Conservation (phyloP, 92 coral and sea anemone species). For the Parazoanthus atlanticus region DNA sequence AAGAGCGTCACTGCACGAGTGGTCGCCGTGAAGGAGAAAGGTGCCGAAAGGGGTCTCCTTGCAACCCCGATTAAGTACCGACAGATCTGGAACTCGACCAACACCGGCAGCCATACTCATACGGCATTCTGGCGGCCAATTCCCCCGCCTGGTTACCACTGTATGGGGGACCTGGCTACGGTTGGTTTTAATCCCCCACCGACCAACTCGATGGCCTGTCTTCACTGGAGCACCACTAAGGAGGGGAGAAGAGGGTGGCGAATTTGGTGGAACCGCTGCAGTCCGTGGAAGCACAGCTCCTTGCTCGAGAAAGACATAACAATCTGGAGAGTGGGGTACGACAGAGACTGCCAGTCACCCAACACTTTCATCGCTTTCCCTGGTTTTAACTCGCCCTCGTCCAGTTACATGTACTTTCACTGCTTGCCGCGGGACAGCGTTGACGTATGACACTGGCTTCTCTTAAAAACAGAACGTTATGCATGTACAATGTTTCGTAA, state of each 20-base stretch:
- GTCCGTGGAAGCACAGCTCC: constrained; percentile 44
- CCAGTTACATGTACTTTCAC: constrained; percentile 68
- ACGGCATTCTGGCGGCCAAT: constrained; percentile 76
- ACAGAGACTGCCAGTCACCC: constrained; percentile 68
- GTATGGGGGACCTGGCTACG: constrained; percentile 79
- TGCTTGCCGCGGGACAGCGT: constrained; percentile 59
- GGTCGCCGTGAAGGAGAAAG: constrained; percentile 66
- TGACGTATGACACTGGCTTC: constrained; percentile 1
- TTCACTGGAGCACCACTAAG: constrained; percentile 78
- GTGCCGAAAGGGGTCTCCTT: constrained; percentile 58
- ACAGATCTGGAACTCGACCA: constrained; percentile 62
- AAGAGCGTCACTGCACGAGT: constrained; percentile 45
- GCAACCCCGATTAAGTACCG: constrained; percentile 64
- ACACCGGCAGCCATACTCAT: constrained; percentile 19
- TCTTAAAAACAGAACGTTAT: background rate
- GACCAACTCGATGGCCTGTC: constrained; percentile 67
- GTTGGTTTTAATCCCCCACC: constrained; percentile 47
- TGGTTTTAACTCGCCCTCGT: constrained; percentile 69
- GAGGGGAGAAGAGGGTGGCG: constrained; percentile 60
- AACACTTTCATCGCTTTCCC: constrained; percentile 73
- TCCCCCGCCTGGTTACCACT: constrained; percentile 80
- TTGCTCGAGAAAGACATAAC: constrained; percentile 57
- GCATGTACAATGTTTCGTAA: background rate
- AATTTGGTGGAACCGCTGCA: constrained; percentile 77
- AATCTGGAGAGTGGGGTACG: constrained; percentile 68